phyloP scores from a whole-genome alignment of 2,888 invertebrate species.

The Pherbina coryleti region DNA sequence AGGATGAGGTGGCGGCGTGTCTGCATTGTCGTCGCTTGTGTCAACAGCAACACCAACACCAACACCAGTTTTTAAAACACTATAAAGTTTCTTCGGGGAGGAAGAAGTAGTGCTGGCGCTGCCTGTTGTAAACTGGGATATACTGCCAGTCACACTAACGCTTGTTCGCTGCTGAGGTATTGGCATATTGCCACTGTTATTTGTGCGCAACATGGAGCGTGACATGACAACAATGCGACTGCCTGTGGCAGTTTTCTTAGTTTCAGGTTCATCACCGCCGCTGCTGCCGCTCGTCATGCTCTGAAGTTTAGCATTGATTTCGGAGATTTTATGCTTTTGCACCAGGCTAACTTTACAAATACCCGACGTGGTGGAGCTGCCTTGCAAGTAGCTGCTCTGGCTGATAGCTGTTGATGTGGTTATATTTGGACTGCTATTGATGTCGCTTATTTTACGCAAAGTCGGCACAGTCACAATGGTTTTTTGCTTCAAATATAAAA shows the following conservation, averaged over 20 bases:
- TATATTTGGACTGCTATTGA: conserved; percentile 34
- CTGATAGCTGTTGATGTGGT: background rate
- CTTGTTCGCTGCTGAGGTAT: conserved; percentile 42
- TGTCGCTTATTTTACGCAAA: conserved; percentile 54
- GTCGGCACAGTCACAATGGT: conserved; percentile 54
- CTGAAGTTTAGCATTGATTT: conserved; percentile 62
- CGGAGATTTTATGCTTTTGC: conserved; percentile 60
- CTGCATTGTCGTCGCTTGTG: background rate
- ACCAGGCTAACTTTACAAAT: conserved; percentile 23
- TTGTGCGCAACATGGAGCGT: conserved; percentile 47
- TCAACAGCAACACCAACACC: no score
- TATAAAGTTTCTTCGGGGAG: conserved; percentile 51
- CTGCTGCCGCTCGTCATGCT: conserved; percentile 45
- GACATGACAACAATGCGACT: conserved; percentile 60
- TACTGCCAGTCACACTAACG: conserved; percentile 9
- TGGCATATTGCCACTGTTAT: conserved; percentile 32
- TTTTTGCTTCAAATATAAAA: conserved; percentile 44
- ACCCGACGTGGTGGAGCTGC: background rate
- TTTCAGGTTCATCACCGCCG: conserved; percentile 49
- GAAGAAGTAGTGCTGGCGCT: conserved; percentile 1
- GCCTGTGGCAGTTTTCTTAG: conserved; percentile 50
- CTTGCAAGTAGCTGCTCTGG: conserved; percentile 20
- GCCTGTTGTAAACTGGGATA: background rate
- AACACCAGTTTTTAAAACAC: conserved; percentile 49
- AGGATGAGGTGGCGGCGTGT: background rate